Percentiles rank a stretch among this genome's conserved stretches.
phyloP scores from a whole-genome alignment of 1,140 invertebrate genomes.

The Oryctes rhinoceros region DNA sequence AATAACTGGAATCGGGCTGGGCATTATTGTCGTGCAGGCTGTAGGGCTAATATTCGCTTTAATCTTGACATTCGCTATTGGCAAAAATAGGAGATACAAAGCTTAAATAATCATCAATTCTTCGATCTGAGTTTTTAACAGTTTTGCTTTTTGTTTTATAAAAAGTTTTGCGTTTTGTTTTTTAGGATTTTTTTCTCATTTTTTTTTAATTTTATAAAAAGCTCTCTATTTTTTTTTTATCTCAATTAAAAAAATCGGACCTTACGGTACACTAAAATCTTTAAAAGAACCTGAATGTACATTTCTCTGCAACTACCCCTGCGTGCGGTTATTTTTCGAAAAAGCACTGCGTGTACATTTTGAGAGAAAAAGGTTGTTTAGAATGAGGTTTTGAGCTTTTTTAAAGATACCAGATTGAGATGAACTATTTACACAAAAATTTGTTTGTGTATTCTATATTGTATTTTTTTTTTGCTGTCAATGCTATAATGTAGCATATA shows the following conservation, averaged over 20 bases:
- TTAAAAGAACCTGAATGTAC: not conserved
- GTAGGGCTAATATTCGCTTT: slow-evolving; percentile 81
- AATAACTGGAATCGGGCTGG: slow-evolving; percentile 71
- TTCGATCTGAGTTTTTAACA: too few species aligned
- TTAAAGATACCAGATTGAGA: too few species aligned
- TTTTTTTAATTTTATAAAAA: too few species aligned
- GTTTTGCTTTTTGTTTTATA: slow-evolving; percentile 3
- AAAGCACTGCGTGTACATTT: too few species aligned
- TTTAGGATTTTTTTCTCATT: too few species aligned
- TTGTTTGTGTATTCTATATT: not conserved
- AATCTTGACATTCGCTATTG: slow-evolving; percentile 80
- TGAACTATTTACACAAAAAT: too few species aligned
- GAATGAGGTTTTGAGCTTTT: too few species aligned
- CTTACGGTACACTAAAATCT: not conserved
- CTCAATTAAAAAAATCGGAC: not conserved
- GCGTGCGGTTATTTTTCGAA: too few species aligned
- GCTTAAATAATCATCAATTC: slow-evolving; percentile 63
- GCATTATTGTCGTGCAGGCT: slow-evolving; percentile 73
- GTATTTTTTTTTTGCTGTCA: not conserved
- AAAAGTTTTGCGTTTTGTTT: too few species aligned
- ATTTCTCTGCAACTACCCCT: not conserved
- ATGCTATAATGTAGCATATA: not conserved
- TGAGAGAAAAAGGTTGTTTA: too few species aligned
- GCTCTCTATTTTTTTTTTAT: slow-evolving; percentile 31
- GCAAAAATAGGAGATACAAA: slow-evolving; percentile 73